Conservation (phyloP, 2,797 vertebrate genomes). For the Arremon brunneinucha region DNA sequence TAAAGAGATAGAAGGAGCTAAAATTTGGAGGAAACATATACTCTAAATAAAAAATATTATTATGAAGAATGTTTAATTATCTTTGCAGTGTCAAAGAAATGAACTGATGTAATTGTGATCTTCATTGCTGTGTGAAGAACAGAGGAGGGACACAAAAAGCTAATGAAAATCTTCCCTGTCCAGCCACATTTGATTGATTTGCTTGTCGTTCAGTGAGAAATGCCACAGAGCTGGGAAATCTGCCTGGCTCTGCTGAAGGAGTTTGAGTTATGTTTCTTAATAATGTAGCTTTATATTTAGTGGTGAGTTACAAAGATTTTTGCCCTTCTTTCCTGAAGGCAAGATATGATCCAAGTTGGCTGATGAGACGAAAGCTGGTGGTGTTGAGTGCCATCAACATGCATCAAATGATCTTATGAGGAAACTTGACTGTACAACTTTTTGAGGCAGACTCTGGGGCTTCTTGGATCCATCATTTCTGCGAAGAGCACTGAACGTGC, state of each 20-base stretch:
- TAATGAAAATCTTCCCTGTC: neutral
- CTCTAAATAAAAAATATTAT: neutral
- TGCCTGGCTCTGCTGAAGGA: neutral
- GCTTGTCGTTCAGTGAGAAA: conserved; percentile 7
- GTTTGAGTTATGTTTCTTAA: conserved; percentile 41
- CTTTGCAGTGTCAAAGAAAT: neutral
- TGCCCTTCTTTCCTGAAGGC: neutral
- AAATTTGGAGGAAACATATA: neutral
- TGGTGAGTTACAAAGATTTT: neutral
- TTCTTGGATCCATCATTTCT: neutral
- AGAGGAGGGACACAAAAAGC: neutral
- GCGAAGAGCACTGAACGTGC: neutral
- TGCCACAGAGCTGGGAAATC: neutral
- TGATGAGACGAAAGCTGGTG: neutral
- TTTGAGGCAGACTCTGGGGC: neutral
- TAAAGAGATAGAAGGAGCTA: neutral
- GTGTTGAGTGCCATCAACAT: neutral
- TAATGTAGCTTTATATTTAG: conserved; percentile 26
- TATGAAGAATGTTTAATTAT: conserved; percentile 20
- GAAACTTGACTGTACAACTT: neutral
- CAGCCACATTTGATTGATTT: conserved; percentile 2
- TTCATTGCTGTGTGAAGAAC: neutral
- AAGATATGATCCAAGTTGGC: neutral
- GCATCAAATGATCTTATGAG: conserved; percentile 6
- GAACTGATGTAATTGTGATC: neutral